Base-by-base conservation (phyloP, 1,140 invertebrate species). In the Drosophila sproati region DNA sequence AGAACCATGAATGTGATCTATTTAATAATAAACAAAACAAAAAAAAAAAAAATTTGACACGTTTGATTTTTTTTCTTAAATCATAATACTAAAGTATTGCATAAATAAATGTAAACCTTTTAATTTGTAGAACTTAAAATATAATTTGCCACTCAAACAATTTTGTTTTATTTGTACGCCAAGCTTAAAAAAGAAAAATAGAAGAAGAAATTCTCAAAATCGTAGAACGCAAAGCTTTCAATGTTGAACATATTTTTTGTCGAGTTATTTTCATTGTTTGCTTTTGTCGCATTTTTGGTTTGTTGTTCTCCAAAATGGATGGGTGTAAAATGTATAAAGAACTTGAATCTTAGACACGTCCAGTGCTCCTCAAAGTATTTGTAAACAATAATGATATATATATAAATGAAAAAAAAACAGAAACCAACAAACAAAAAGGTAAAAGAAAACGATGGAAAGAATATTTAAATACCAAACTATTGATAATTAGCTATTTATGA, bases 1-100 rank as follows among this genome's bases (percentile, higher is more conserved):
- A 92, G 91, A 92, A 92, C 91, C 87, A 91, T 92, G 88, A 89
- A 92, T 92, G 91, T 92, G 91, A 92, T 92, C 91, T 91, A 92
- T 91, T 91, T 87, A 91, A 91, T 91, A 85, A 83, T 67, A 66
- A 78, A 74, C 56, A 60, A 47, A 37, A 5, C n/a, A 57, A 29
- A 20, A 48, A 39, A 61, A 6, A 5, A 69, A 51, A 43, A 43
- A 47, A 71, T 31, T 75, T 63, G 51, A 62, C 41, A 68, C 45
- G 34, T 60, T 73, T 73, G 20, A 5, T 7, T 64, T 35, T 37
- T 51, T 41, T n/a, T 34, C 47, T 55, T 54, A n/a, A 3, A 45
- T 34, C 31, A 55, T 55, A 39, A 39, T n/a, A 7, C 39, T 61
- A 62, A 60, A 48, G 70, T 72, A 61, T 35, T 79, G 48, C 41